These are phyloP conservation scores for Catotricha subobsoleta DNA, from an alignment of 2,888 invertebrate genomes.

Conservation along the genomic window DNA sequence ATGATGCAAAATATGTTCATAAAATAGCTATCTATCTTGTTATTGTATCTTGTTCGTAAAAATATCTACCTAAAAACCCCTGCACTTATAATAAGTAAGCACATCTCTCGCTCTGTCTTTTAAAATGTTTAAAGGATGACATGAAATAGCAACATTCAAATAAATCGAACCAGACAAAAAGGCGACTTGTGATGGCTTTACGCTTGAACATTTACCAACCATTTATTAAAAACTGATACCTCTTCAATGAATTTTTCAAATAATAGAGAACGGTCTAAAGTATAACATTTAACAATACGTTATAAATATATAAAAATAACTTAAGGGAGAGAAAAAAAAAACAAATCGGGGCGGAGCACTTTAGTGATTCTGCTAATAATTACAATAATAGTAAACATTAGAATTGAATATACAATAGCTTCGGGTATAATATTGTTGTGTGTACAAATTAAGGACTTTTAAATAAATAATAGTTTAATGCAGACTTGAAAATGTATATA, in stretches of 20 bases:
- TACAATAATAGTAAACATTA: constrained; percentile 7
- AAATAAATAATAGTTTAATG: not conserved
- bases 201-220: not conserved
- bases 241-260: constrained; percentile 4
- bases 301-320: not conserved
- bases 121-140: no score
- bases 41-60: no score
- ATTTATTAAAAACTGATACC: constrained; percentile 7
- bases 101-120: no score
- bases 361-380: constrained; percentile 4
- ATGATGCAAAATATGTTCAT: no score
- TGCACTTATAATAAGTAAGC: no score
- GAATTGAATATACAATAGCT: not conserved
- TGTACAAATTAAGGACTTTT: not conserved
- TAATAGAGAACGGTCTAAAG: not conserved
- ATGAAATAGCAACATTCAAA: no score
- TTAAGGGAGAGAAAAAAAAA: constrained; percentile 2
- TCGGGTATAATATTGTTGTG: not conserved
- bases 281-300: not conserved
- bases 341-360: constrained; percentile 5
- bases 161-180: constrained; percentile 7
- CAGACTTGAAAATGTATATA: not conserved
- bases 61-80: no score
- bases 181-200: constrained; percentile 7
- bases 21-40: no score